Base-by-base conservation (phyloP, 2,113 vertebrate species). In the Reinhardtius hippoglossoides region DNA sequence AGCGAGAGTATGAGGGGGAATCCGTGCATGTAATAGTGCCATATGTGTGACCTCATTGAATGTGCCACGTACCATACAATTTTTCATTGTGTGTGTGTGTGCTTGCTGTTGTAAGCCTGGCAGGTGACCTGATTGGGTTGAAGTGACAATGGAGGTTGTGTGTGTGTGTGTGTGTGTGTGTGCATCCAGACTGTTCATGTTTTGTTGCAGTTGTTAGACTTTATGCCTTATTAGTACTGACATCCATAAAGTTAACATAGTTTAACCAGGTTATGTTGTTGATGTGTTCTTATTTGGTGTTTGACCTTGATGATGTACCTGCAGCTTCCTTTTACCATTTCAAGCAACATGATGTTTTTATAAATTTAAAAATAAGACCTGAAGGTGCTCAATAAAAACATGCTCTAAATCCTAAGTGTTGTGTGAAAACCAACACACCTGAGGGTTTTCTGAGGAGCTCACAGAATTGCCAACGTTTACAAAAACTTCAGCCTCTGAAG, bases 31-130 rank as follows among this genome's bases (percentile, higher is more conserved):
- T 92, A 92, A 92, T 92, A 83, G 77, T 80, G 77, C 85, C 91
- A 93, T 91, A 93, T 93, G 91, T 88, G 89, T 89, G 85, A 90
- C 87, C 81, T 88, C 79, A 82, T 87, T 87, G 82, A 92, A 88
- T 87, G 87, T 90, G 91, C 81, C 84, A 74, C 88, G 90, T 85
- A 90, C 64, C 86, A 81, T 86, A 67, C 82, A 76, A 84, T 76
- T 65, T 85, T 80, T 80, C 66, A 85, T 83, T 83, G 85, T 65
- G 37, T 74, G 74, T 35, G 50, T 52, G 48, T 52, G 48, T 52
- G 60, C 18, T 80, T 40, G 77, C 71, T 79, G 80, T 67, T 89
- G 65, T 84, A 71, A 78, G 78, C 66, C 76, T 76, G 88, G 91
- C 88, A 89, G 90, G 91, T 90, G 89, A 94, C 89, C 91, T 89